Evolutionary conservation across 2,113 vertebrate genomes (phyloP), one percentile per base, ranked within the genome.

Genomic region (Nyctibius bracteatus): DNA sequence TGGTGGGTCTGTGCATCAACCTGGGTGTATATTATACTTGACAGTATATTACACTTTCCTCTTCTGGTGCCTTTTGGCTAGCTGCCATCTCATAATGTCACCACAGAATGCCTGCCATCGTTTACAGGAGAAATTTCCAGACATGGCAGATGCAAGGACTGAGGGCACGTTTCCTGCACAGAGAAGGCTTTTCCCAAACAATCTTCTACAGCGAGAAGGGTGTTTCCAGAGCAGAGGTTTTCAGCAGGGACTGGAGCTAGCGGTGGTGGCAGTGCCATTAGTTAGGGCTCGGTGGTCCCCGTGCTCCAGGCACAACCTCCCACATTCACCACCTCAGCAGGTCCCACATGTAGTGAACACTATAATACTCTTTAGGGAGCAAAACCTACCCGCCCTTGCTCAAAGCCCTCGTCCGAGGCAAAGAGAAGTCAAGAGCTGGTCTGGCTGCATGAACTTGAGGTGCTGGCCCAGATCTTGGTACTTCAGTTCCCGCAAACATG

Each of bases 91-190:
- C 28, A 8, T 9, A 41, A 22, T 67, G 31, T 37, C 43, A 62
- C 22, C 30, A 65, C 2, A 4, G 24, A 9, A 27, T 71, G 33
- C 51, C 8, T 52, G 22, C 25, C 27, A 24, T 16, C 0, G 0
- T 35, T 54, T 61, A 71, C 19, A 71, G 22, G 37, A 67, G 35
- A 66, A 44, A 58, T 67, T 66, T 71, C 28, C 61, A 58, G 31
- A 54, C 1, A 8, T 5, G 24, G 43, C 16, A 35, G 12, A 14
- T 35, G 30, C 2, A 5, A 72, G 37, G 47, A n/a, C 52, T 58
- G 15, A 78, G 43, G 14, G 7, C n/a, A 44, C 1, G 12, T 61
- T 78, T 70, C 27, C 31, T 7, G 31, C 44, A 30, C 22, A 72
- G n/a, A 71, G 37, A 7, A 81, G 33, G 4, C 6, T 11, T 46